phyloP scores from a whole-genome alignment of 2,113 vertebrate species.

The Taurulus bubalis region DNA sequence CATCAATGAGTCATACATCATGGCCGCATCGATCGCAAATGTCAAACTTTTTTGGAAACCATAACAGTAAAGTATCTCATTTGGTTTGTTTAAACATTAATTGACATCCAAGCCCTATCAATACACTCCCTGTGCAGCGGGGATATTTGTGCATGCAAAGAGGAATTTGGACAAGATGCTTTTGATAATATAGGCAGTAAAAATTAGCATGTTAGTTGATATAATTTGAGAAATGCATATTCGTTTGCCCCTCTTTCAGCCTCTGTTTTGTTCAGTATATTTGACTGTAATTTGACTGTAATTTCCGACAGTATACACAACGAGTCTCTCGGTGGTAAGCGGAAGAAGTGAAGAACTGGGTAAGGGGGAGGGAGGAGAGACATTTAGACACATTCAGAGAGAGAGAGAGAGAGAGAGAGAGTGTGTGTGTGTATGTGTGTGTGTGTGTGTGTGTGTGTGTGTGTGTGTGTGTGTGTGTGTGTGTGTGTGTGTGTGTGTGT shows the following conservation, averaged over 20 bases:
- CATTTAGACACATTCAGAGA: slow-evolving; percentile 14
- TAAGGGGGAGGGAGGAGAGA: slow-evolving; percentile 71
- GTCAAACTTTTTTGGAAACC: neutral
- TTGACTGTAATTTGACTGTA: neutral
- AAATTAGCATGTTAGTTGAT: neutral
- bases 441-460: neutral
- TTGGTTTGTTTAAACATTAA: slow-evolving; percentile 1
- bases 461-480: neutral
- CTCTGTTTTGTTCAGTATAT: neutral
- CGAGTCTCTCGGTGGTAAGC: slow-evolving; percentile 55
- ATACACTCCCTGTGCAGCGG: neutral
- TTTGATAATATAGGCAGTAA: neutral
- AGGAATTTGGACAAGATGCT: neutral
- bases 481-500: neutral
- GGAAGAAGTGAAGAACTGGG: slow-evolving; percentile 68
- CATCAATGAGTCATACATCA: neutral
- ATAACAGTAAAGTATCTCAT: neutral
- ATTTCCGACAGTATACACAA: neutral
- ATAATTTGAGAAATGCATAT: neutral
- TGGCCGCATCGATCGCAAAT: neutral
- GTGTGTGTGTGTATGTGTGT: neutral
- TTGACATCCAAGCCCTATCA: neutral
- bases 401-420: slow-evolving; percentile 33
- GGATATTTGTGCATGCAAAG: neutral
- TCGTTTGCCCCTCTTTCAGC: neutral